phyloP scores from a whole-genome alignment of 2,797 vertebrate genomes.

The Mycteria americana region DNA sequence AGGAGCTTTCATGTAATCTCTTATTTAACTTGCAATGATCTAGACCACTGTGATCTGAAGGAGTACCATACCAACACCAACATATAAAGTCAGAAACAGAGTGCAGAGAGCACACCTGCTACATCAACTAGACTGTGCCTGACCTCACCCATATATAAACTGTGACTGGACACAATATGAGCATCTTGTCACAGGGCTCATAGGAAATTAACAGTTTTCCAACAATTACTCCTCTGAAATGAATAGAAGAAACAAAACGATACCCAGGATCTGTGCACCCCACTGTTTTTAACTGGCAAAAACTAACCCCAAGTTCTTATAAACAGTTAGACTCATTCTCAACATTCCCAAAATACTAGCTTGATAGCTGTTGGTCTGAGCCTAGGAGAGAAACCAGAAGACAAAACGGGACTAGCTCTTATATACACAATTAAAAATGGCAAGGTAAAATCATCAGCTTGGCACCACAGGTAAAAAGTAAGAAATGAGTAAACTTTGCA shows the following conservation, averaged over 20 bases:
- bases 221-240: not conserved
- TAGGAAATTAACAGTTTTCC: not conserved
- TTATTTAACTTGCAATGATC: not conserved
- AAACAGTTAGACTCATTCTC: not conserved
- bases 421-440: not conserved
- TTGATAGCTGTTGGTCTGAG: not conserved
- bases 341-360: not conserved
- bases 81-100: not conserved
- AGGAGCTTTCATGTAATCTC: conserved; percentile 15
- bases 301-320: not conserved
- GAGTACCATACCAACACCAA: not conserved
- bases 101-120: not conserved
- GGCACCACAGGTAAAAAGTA: not conserved
- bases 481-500: not conserved
- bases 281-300: not conserved
- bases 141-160: not conserved
- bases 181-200: not conserved
- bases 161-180: not conserved
- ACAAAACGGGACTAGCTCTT: not conserved
- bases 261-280: not conserved
- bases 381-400: not conserved
- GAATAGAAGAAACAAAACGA: not conserved
- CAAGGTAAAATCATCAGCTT: not conserved
- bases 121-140: not conserved
- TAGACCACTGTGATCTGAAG: not conserved